These are phyloP conservation scores for Benthosema pterotum DNA, from an alignment of 2,797 vertebrate genomes.

Conservation along the genomic window DNA sequence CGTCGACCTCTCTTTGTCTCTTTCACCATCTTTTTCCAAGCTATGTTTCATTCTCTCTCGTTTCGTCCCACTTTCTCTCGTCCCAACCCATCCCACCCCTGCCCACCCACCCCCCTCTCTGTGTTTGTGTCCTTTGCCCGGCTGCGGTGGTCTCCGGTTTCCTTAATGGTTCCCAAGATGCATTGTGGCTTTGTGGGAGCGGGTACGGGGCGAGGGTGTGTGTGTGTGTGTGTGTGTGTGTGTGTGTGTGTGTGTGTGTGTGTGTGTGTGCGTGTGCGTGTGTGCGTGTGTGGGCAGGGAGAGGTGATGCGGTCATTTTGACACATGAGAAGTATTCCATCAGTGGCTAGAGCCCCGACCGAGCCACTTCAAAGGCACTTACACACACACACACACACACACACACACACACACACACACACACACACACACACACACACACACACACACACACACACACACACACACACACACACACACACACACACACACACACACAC, in stretches of 20 bases:
- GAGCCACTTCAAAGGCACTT: conserved; percentile 63
- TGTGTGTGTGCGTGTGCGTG: neutral
- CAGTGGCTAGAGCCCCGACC: conserved; percentile 59
- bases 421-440: conserved; percentile 4
- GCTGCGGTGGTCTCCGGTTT: conserved; percentile 83
- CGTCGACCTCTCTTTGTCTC: conserved; percentile 10
- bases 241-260: neutral
- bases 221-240: conserved; percentile 25
- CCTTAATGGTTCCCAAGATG: conserved; percentile 87
- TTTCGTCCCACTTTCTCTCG: conserved; percentile 34
- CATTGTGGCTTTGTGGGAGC: conserved; percentile 81
- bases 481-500: conserved; percentile 7
- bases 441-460: neutral
- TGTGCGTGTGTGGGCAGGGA: conserved; percentile 19
- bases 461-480: conserved; percentile 30
- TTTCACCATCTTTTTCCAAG: neutral
- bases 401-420: conserved; percentile 17
- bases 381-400: conserved; percentile 38
- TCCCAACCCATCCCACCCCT: conserved; percentile 50
- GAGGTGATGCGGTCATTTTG: conserved; percentile 78
- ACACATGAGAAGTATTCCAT: conserved; percentile 79
- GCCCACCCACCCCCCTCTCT: conserved; percentile 52
- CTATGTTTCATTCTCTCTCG: conserved; percentile 9
- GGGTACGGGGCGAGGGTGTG: conserved; percentile 48
- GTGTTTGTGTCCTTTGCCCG: conserved; percentile 83